Percentiles rank a stretch among this genome's conserved stretches.
Evolutionary conservation across 2,797 vertebrate genomes (phyloP).

Genomic region (Peromyscus attwateri): DNA sequence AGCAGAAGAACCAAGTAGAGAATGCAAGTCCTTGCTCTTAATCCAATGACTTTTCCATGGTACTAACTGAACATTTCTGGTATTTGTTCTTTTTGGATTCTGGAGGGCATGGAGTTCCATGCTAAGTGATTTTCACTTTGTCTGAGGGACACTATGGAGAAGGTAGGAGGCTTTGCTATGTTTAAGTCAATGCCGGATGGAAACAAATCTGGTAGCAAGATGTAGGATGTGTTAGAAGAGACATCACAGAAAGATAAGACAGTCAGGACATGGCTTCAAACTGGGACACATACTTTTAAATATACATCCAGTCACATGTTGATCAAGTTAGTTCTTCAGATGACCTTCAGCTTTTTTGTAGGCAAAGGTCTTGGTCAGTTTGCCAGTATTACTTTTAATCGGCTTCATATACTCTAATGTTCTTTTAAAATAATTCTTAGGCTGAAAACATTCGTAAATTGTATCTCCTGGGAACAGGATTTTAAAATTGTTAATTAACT

Average conservation of each 20-base stretch:
- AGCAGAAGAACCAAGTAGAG: neutral
- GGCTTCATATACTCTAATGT: neutral
- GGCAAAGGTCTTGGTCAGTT: neutral
- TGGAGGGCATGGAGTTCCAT: neutral
- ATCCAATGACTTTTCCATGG: neutral
- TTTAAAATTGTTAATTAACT: neutral
- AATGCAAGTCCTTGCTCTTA: neutral
- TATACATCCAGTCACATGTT: neutral
- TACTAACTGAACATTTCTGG: neutral
- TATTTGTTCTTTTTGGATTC: neutral
- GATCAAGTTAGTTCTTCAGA: neutral
- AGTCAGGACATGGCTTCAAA: neutral
- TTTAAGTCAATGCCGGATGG: neutral
- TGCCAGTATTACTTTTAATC: constrained; percentile 24
- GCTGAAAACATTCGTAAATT: neutral
- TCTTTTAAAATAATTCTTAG: neutral
- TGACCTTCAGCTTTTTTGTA: neutral
- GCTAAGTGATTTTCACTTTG: neutral
- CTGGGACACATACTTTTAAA: neutral
- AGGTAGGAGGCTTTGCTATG: neutral
- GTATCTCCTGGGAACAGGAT: neutral
- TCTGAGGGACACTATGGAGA: neutral
- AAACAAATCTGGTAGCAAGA: constrained; percentile 25
- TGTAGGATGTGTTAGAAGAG: constrained; percentile 13
- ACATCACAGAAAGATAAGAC: neutral